phyloP scores from a whole-genome alignment of 2,888 invertebrate species.

The Synanthedon myopaeformis region DNA sequence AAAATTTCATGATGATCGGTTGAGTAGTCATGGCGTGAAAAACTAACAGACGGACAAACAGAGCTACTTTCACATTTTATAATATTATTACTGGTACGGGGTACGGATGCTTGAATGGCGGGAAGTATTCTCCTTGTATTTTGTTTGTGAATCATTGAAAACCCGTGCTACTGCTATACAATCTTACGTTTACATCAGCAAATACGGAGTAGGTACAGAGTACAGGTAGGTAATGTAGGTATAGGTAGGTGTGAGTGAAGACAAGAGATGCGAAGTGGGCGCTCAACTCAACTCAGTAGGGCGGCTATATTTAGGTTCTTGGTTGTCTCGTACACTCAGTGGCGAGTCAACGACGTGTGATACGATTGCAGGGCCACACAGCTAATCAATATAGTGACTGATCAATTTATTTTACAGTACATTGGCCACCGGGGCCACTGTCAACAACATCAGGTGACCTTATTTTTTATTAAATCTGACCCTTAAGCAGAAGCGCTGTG shows the following conservation, averaged over 20 bases:
- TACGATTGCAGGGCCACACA: slow-evolving; percentile 34
- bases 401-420: slow-evolving; percentile 42
- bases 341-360: slow-evolving; percentile 42
- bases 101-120: too few relatives aligned
- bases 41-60: too few relatives aligned
- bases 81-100: too few relatives aligned
- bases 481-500: slow-evolving; percentile 15
- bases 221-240: neutral
- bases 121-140: too few relatives aligned
- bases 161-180: too few relatives aligned
- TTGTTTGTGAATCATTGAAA: too few relatives aligned
- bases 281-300: slow-evolving; percentile 27
- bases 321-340: slow-evolving; percentile 20
- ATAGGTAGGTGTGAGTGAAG: neutral
- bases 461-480: slow-evolving; percentile 25
- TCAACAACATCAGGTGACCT: slow-evolving; percentile 28
- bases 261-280: slow-evolving; percentile 4
- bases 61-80: too few relatives aligned
- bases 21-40: too few relatives aligned
- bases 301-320: slow-evolving; percentile 48
- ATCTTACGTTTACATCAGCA: too few relatives aligned
- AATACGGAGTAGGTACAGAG: neutral
- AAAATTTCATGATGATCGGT: too few relatives aligned
- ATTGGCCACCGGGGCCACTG: slow-evolving; percentile 35
- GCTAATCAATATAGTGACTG: slow-evolving; percentile 38